phyloP scores from a whole-genome alignment of 2,888 invertebrate genomes.

The Macropis europaea region DNA sequence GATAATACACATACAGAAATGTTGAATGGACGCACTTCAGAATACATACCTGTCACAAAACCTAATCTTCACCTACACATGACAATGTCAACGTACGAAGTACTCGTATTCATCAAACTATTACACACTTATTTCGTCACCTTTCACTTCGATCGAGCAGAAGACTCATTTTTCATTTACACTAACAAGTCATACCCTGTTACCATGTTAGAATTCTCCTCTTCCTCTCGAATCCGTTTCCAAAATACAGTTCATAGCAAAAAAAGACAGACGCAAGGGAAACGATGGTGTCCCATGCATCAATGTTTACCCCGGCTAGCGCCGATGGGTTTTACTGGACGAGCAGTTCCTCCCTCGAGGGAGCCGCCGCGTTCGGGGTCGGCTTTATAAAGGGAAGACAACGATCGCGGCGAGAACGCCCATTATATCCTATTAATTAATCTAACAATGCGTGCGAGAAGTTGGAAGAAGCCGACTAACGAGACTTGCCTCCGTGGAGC shows the following conservation, averaged over 20 bases:
- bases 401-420: slow-evolving; percentile 58
- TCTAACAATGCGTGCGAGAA: slow-evolving; percentile 65
- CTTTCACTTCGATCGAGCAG: no score
- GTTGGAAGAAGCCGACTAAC: slow-evolving; percentile 60
- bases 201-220: no score
- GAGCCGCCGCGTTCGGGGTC: neutral
- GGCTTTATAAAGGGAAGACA: slow-evolving; percentile 49
- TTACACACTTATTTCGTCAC: no score
- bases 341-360: slow-evolving; percentile 11
- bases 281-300: slow-evolving; percentile 9
- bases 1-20: no score
- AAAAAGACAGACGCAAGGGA: neutral
- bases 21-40: no score
- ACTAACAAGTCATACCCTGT: no score
- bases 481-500: slow-evolving; percentile 49
- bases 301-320: slow-evolving; percentile 23
- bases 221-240: no score
- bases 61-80: no score
- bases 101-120: no score
- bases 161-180: no score
- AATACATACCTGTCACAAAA: no score
- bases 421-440: slow-evolving; percentile 67
- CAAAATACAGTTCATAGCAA: neutral
- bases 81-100: no score
- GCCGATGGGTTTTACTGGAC: slow-evolving; percentile 13